Evolutionary conservation across 2,113 vertebrate genomes (phyloP).

Genomic region (Cettia cetti): DNA sequence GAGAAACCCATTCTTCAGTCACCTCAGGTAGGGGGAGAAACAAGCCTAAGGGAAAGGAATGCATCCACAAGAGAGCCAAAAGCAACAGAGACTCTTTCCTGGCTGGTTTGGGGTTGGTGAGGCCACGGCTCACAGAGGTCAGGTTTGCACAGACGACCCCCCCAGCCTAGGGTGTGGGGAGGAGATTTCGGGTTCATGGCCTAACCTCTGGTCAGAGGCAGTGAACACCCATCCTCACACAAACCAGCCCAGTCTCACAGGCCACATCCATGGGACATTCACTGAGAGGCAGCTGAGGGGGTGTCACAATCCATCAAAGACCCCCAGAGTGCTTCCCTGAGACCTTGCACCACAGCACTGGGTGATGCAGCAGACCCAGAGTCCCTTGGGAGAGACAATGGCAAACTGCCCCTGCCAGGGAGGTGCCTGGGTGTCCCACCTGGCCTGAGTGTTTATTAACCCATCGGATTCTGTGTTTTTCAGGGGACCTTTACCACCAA

Average conservation of each 20-base stretch:
- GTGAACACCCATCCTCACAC: neutral
- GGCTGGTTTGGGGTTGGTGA: neutral
- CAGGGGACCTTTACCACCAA: neutral
- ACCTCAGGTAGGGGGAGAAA: no score
- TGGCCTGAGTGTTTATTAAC: neutral
- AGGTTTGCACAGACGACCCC: rapidly evolving
- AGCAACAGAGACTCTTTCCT: neutral
- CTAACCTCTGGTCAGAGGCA: neutral
- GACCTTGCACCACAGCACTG: neutral
- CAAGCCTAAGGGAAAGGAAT: no score
- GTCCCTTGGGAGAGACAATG: neutral
- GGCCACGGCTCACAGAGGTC: neutral
- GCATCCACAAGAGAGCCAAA: no score
- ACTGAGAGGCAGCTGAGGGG: neutral
- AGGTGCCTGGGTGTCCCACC: neutral
- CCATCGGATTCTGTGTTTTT: neutral
- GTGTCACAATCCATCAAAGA: no score
- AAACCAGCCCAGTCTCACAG: neutral
- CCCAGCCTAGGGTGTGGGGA: rapidly evolving
- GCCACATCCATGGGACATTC: neutral
- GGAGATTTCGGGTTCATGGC: no score
- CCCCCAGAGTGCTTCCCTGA: neutral
- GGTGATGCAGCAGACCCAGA: no score
- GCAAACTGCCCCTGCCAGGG: neutral
- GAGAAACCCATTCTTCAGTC: neutral